A percentile compares a stretch with the other conserved stretches of the same genome.
Evolutionary conservation across 2,888 invertebrate genomes (phyloP).

Genomic region (Laspeyria flexula): DNA sequence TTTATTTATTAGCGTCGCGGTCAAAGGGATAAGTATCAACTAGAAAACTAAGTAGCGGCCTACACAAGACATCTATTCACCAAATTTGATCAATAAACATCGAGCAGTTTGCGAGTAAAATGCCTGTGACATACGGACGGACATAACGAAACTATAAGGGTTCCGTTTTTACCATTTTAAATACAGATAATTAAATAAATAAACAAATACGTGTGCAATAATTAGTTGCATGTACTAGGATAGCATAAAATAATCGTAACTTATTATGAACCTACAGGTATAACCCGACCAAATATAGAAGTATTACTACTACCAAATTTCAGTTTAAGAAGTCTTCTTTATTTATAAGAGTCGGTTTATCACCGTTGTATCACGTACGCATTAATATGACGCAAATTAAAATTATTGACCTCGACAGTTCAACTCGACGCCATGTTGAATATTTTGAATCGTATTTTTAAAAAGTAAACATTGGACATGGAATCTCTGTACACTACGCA

Average conservation of each 20-base stretch:
- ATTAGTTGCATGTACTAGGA: slow-evolving; percentile 56
- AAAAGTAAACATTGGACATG: slow-evolving; percentile 35
- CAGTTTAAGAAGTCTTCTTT: slow-evolving; percentile 17
- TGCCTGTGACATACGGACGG: too few species aligned
- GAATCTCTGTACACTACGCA: slow-evolving; percentile 15
- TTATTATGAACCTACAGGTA: slow-evolving; percentile 53
- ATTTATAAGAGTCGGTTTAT: slow-evolving; percentile 40
- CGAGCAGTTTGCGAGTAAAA: too few species aligned
- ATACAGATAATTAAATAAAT: too few species aligned
- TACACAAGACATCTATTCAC: too few species aligned
- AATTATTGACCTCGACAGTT: slow-evolving; percentile 55
- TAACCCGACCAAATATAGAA: slow-evolving; percentile 50
- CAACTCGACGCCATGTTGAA: slow-evolving; percentile 44
- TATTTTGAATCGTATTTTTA: slow-evolving; percentile 30
- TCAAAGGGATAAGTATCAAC: too few species aligned
- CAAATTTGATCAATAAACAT: too few species aligned
- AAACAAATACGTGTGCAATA: too few species aligned
- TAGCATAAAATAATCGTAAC: slow-evolving; percentile 39
- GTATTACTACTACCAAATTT: slow-evolving; percentile 26
- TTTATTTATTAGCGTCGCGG: too few species aligned
- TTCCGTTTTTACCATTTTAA: too few species aligned
- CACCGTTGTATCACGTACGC: slow-evolving; percentile 49
- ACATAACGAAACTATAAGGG: too few species aligned
- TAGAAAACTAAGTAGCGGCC: too few species aligned
- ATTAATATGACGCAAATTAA: slow-evolving; percentile 53